Conservation (phyloP, 2,888 invertebrate genomes). For the Plagodis pulveraria region DNA sequence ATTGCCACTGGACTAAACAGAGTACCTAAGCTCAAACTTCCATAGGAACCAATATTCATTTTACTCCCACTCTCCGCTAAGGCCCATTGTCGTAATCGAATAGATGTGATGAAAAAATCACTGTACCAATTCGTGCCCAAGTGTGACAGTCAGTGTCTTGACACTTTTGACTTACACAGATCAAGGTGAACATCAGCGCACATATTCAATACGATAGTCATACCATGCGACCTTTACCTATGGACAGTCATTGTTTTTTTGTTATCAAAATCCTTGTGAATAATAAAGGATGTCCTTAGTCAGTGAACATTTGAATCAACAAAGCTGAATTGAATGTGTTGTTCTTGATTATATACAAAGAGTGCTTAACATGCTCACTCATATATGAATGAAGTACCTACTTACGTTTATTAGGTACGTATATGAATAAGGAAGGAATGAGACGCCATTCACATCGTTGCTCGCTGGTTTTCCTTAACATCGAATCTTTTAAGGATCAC, state of each 20-base stretch:
- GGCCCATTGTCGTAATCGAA: no score
- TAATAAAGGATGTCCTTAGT: conserved; percentile 74
- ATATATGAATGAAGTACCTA: conserved; percentile 8
- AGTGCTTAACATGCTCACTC: conserved; percentile 10
- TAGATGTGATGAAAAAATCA: no score
- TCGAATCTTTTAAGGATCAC: no score
- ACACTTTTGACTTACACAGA: conserved; percentile 50
- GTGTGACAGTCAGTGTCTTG: background rate
- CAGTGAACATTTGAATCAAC: conserved; percentile 70
- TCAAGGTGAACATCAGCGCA: conserved; percentile 67
- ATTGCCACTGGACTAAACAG: no score
- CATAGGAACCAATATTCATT: no score
- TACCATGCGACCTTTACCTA: conserved; percentile 68
- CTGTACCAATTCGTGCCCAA: no score
- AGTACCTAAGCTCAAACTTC: no score
- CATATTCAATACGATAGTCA: conserved; percentile 60
- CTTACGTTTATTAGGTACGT: no score
- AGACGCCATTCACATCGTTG: no score
- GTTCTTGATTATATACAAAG: conserved; percentile 33
- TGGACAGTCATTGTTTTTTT: conserved; percentile 70
- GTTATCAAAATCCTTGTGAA: conserved; percentile 73
- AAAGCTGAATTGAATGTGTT: conserved; percentile 55
- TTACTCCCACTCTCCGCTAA: no score
- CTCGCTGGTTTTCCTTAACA: no score
- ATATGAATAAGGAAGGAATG: no score